Evolutionary conservation across 2,797 vertebrate species (phyloP).

Genomic region (Xiphorhynchus erythropygius): DNA sequence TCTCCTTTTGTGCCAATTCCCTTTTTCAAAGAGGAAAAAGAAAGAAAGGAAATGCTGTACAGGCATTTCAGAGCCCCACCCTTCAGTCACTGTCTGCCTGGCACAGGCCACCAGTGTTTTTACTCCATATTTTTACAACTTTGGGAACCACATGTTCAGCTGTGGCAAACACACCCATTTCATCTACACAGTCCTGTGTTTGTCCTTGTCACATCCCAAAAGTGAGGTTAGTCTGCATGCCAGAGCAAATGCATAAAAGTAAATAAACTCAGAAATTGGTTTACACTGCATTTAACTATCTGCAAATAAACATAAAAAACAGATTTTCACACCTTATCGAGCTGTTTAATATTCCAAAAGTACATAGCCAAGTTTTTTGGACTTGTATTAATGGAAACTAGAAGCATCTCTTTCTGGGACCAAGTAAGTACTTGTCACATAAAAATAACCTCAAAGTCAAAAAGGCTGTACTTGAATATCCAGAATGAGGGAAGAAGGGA

Average conservation of each 20-base stretch:
- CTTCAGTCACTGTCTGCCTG: conserved; percentile 13
- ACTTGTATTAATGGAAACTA: not conserved
- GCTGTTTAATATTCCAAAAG: conserved; percentile 4
- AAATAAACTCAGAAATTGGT: conserved; percentile 38
- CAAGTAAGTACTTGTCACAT: not conserved
- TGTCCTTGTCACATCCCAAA: conserved; percentile 38
- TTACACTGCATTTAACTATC: conserved; percentile 15
- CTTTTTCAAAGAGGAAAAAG: not conserved
- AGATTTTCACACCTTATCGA: conserved; percentile 48
- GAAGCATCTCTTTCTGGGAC: conserved; percentile 33
- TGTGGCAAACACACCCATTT: conserved; percentile 24
- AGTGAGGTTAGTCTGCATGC: not conserved
- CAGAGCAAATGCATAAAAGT: not conserved
- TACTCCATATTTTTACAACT: conserved; percentile 30
- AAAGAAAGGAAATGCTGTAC: not conserved
- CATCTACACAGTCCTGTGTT: not conserved
- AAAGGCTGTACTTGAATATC: conserved; percentile 25
- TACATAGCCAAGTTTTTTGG: not conserved
- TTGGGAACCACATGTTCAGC: conserved; percentile 12
- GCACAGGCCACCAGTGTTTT: not conserved
- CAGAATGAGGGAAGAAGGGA: conserved; percentile 7
- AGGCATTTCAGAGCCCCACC: not conserved
- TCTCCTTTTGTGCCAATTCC: not conserved
- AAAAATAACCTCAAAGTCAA: conserved; percentile 50
- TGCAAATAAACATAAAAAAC: conserved; percentile 26